These are phyloP conservation scores for Porites divaricata DNA, from an alignment of 92 coral and sea anemone genomes.

Conservation along the genomic window DNA sequence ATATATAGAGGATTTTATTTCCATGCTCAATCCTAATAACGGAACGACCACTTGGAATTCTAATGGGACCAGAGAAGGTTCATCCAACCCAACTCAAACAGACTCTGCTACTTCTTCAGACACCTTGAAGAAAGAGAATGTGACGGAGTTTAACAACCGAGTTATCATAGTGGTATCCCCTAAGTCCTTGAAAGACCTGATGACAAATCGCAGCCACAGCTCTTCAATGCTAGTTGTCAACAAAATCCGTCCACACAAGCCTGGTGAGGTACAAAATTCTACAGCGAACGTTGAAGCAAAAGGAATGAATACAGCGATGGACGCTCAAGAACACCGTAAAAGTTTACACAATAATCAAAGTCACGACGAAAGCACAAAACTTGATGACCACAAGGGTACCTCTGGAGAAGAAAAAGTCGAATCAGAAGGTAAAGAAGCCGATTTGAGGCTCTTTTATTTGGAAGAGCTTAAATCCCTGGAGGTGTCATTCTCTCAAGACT, in stretches of 20 bases:
- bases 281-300: neutral
- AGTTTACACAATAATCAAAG: neutral
- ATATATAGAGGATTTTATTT: constrained; percentile 35
- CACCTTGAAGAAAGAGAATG: constrained; percentile 39
- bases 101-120: neutral
- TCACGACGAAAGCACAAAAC: too few relatives aligned
- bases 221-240: neutral
- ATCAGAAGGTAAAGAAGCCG: neutral
- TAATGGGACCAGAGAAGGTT: neutral
- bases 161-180: constrained; percentile 36
- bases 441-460: constrained; percentile 41
- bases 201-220: constrained; percentile 18
- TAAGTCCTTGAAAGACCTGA: constrained; percentile 31
- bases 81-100: neutral
- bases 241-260: neutral
- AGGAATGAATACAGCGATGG: neutral
- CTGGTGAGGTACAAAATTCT: neutral
- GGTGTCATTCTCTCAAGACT: constrained; percentile 75
- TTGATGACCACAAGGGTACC: neutral
- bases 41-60: neutral
- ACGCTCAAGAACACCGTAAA: neutral
- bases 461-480: constrained; percentile 71
- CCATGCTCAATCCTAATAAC: constrained; percentile 4
- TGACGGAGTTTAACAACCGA: constrained; percentile 22
- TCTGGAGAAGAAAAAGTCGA: neutral